Percentiles rank a stretch among this genome's conserved stretches.
Evolutionary conservation across 2,113 vertebrate genomes (phyloP).

Genomic region (Entomyzon cyanotis): DNA sequence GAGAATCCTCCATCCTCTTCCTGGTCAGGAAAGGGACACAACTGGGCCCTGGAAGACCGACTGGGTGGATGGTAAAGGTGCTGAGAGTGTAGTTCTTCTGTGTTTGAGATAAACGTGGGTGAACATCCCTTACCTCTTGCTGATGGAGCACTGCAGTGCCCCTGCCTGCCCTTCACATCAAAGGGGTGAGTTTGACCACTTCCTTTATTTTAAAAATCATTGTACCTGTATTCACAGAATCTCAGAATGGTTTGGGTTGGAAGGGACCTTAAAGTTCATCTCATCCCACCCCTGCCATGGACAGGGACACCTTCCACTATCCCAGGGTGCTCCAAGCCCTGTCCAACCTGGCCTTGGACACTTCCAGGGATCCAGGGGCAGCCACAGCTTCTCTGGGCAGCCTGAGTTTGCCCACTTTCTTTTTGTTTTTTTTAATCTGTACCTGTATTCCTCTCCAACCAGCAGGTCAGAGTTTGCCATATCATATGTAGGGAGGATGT

Average conservation of each 20-base stretch:
- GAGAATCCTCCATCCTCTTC: not conserved
- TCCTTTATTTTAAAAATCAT: not conserved
- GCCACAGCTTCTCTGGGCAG: not conserved
- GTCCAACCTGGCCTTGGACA: rapidly evolving
- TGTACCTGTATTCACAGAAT: not conserved
- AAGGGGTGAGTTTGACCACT: not conserved
- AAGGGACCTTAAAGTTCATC: not conserved
- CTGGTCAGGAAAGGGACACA: not conserved
- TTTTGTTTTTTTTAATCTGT: not conserved
- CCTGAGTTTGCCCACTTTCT: not conserved
- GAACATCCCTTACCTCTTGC: not conserved
- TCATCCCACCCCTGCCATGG: not conserved
- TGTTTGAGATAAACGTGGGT: not conserved
- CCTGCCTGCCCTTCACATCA: not conserved
- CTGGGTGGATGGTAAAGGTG: not conserved
- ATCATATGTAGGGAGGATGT: not conserved
- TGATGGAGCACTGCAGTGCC: rapidly evolving
- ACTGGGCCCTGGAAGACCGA: rapidly evolving
- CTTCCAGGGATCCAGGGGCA: not conserved
- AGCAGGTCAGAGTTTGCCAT: not conserved
- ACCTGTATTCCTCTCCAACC: not conserved
- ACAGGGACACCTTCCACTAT: not conserved
- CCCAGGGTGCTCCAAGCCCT: not conserved
- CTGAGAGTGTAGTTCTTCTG: not conserved
- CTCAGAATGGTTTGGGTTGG: not conserved